Percentiles rank a stretch among this genome's conserved stretches.
phyloP scores from a whole-genome alignment of 2,888 invertebrate genomes.

The Netelia virgata region DNA sequence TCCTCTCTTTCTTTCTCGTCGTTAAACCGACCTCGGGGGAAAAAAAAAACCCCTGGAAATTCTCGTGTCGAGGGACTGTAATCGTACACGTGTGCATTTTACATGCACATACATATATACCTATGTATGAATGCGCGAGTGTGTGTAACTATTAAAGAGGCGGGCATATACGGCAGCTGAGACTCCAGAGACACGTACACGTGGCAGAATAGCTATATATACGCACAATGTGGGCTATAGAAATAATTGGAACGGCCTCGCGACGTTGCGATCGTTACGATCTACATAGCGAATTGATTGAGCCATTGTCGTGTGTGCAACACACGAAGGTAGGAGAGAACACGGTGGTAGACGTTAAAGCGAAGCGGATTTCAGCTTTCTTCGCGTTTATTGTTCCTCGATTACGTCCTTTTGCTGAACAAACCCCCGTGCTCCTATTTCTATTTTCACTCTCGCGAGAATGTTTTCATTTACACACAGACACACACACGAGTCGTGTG shows the following conservation, averaged over 20 bases:
- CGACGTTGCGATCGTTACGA: conserved; percentile 58
- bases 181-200: neutral
- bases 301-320: conserved; percentile 64
- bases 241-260: conserved; percentile 65
- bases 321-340: neutral
- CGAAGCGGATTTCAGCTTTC: conserved; percentile 50
- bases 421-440: neutral
- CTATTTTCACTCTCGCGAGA: conserved; percentile 26
- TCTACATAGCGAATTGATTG: conserved; percentile 69
- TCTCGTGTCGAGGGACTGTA: neutral
- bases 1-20: conserved; percentile 16
- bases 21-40: conserved; percentile 31
- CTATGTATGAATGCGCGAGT: neutral
- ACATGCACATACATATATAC: neutral
- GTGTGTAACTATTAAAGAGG: conserved; percentile 33
- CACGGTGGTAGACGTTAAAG: conserved; percentile 8
- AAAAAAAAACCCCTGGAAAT: conserved; percentile 49
- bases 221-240: conserved; percentile 47
- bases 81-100: conserved; percentile 23
- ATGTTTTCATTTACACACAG: conserved; percentile 17
- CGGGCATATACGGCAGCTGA: neutral
- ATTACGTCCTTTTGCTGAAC: conserved; percentile 17
- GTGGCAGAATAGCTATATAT: neutral
- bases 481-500: too few species aligned
- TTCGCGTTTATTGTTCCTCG: conserved; percentile 31